phyloP scores from a whole-genome alignment of 2,797 vertebrate genomes.

The Brachymystax lenok region DNA sequence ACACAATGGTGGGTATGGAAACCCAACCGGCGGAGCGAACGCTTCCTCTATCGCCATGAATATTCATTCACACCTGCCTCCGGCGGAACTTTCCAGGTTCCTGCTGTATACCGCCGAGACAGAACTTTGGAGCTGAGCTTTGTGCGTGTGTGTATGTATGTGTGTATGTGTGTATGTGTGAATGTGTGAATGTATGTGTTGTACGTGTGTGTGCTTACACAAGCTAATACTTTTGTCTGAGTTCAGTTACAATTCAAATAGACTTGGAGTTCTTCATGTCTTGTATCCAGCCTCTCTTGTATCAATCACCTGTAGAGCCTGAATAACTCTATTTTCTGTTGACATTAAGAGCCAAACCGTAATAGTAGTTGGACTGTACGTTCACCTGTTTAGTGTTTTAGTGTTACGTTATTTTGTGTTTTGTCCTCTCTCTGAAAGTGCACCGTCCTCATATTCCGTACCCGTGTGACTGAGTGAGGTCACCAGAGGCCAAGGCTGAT shows the following conservation, averaged over 20 bases:
- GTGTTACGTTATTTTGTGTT: background rate
- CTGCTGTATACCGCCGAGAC: slow-evolving; percentile 45
- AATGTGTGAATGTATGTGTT: too few relatives aligned
- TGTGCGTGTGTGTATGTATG: background rate
- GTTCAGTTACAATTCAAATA: too few relatives aligned
- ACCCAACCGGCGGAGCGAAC: slow-evolving; percentile 27
- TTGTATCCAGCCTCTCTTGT: too few relatives aligned
- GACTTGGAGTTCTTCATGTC: too few relatives aligned
- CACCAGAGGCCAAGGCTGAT: slow-evolving; percentile 29
- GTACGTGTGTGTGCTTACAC: too few relatives aligned
- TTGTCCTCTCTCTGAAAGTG: background rate
- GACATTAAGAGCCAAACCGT: too few relatives aligned
- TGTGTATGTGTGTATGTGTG: too few relatives aligned
- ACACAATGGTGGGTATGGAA: slow-evolving; percentile 52
- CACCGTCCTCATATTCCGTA: background rate
- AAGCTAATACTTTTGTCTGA: too few relatives aligned
- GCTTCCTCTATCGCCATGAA: slow-evolving; percentile 65
- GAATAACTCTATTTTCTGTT: too few relatives aligned
- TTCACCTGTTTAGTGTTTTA: too few relatives aligned
- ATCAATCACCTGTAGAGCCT: too few relatives aligned
- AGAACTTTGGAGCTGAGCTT: slow-evolving; percentile 61
- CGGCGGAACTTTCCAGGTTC: slow-evolving; percentile 61
- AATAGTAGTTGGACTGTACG: too few relatives aligned
- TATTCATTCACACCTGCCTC: slow-evolving; percentile 80
- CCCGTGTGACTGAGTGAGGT: slow-evolving; percentile 1